phyloP scores from a whole-genome alignment of 2,888 invertebrate species.

The Cataglyphis livida region DNA sequence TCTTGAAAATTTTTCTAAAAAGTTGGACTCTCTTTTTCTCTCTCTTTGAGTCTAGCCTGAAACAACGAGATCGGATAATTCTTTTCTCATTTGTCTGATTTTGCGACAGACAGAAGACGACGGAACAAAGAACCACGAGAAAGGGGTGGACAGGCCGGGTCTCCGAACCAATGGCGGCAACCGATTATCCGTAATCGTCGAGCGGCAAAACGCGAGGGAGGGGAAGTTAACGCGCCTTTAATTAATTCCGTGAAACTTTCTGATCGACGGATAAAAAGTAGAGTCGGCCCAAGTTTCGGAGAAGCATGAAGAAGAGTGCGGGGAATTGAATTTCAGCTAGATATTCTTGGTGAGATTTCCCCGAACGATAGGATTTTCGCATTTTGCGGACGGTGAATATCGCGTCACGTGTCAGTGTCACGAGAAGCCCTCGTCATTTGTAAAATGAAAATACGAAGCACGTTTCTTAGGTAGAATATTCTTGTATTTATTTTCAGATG shows the following conservation, averaged over 20 bases:
- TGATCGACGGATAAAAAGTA: slow-evolving; percentile 49
- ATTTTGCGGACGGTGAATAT: background rate
- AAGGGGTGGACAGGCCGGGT: background rate
- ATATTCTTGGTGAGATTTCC: slow-evolving; percentile 8
- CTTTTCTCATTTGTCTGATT: slow-evolving; percentile 20
- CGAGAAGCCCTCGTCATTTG: background rate
- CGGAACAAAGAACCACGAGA: slow-evolving; percentile 11
- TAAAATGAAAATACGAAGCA: background rate
- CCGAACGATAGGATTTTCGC: slow-evolving; percentile 2
- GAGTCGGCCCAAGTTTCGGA: slow-evolving; percentile 18
- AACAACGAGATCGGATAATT: slow-evolving; percentile 17
- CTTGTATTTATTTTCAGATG: background rate
- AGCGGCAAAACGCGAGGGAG: slow-evolving; percentile 36
- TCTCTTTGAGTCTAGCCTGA: background rate
- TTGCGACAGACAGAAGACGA: slow-evolving; percentile 16
- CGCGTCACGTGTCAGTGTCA: slow-evolving; percentile 1
- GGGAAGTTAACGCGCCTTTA: slow-evolving; percentile 59
- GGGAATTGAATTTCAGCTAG: slow-evolving; percentile 27
- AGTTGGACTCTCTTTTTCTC: background rate
- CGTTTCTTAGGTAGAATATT: background rate
- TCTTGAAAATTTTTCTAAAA: slow-evolving; percentile 18
- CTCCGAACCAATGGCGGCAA: slow-evolving; percentile 21
- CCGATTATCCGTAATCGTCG: slow-evolving; percentile 47
- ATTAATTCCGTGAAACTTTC: slow-evolving; percentile 66
- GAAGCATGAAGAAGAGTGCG: slow-evolving; percentile 22